phyloP scores from a whole-genome alignment of 2,797 vertebrate species.

The Eutrigla gurnardus region DNA sequence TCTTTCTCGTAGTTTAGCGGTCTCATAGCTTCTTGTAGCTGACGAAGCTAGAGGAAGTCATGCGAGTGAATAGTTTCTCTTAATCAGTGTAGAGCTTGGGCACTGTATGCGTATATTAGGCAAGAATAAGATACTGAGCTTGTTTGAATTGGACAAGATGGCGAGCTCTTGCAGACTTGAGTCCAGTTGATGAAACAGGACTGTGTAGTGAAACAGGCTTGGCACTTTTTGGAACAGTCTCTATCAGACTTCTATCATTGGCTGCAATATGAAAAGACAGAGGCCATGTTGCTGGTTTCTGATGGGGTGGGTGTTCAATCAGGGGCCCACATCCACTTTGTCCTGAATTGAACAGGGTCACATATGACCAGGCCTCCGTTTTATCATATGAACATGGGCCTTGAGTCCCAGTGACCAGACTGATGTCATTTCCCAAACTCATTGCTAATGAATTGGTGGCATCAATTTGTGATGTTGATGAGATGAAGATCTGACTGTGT shows the following conservation, averaged over 20 bases:
- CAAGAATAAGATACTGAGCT: constrained; percentile 1
- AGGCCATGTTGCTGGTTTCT: constrained; percentile 18
- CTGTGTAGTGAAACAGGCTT: constrained; percentile 32
- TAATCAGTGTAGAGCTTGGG: constrained; percentile 11
- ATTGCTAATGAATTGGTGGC: background rate
- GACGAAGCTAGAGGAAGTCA: constrained; percentile 15
- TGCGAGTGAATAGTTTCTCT: constrained; percentile 21
- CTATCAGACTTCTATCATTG: background rate
- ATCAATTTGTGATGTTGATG: constrained; percentile 4
- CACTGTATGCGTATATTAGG: background rate
- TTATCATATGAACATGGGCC: constrained; percentile 12
- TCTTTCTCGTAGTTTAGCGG: constrained; percentile 28
- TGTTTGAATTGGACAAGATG: constrained; percentile 7
- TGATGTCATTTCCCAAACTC: background rate
- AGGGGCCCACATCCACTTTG: background rate
- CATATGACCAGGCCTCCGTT: constrained; percentile 15
- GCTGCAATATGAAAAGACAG: constrained; percentile 17
- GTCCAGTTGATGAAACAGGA: constrained; percentile 18
- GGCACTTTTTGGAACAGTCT: constrained; percentile 16
- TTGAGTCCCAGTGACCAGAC: background rate
- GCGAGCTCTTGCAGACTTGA: constrained; percentile 5
- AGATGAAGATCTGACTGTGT: constrained; percentile 7
- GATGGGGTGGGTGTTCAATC: constrained; percentile 9
- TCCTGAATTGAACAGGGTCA: constrained; percentile 11
- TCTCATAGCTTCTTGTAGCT: constrained; percentile 32